These are phyloP conservation scores for Augiades crinisus DNA, from an alignment of 2,888 invertebrate genomes.

Conservation along the genomic window DNA sequence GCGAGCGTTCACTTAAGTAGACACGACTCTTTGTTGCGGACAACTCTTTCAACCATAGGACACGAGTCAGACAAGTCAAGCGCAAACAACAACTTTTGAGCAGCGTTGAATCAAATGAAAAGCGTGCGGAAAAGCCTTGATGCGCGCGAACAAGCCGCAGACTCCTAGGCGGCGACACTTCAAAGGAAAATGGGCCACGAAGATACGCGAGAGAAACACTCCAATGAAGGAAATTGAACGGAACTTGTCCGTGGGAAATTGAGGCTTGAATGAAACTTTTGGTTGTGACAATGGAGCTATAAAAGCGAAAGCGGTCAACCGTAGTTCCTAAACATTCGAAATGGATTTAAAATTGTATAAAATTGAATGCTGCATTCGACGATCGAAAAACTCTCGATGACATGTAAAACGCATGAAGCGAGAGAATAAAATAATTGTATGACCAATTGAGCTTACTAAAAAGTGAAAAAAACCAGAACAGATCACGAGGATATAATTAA, in stretches of 20 bases:
- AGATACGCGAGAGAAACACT: constrained; percentile 43
- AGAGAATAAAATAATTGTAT: neutral
- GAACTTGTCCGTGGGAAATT: constrained; percentile 35
- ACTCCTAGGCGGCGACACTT: constrained; percentile 49
- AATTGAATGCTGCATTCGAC: neutral
- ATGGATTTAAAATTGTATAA: neutral
- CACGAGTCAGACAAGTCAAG: constrained; percentile 12
- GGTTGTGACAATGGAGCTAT: constrained; percentile 4
- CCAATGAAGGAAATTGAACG: constrained; percentile 54
- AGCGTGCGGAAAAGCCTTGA: constrained; percentile 10
- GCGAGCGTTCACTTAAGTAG: constrained; percentile 4
- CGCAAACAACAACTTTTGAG: constrained; percentile 13
- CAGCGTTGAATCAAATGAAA: constrained; percentile 15
- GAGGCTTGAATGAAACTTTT: constrained; percentile 27
- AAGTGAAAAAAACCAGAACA: neutral
- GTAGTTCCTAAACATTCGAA: neutral
- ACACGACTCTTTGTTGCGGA: constrained; percentile 1
- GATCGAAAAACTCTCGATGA: neutral
- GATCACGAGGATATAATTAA: constrained; percentile 6
- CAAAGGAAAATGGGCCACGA: constrained; percentile 64
- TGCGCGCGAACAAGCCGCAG: constrained; percentile 40
- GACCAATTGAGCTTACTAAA: neutral
- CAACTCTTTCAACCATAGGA: constrained; percentile 14
- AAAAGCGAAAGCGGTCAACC: constrained; percentile 13
- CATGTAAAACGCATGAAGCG: neutral